Conservation (phyloP, 2,888 invertebrate species). For the Mantis religiosa region DNA sequence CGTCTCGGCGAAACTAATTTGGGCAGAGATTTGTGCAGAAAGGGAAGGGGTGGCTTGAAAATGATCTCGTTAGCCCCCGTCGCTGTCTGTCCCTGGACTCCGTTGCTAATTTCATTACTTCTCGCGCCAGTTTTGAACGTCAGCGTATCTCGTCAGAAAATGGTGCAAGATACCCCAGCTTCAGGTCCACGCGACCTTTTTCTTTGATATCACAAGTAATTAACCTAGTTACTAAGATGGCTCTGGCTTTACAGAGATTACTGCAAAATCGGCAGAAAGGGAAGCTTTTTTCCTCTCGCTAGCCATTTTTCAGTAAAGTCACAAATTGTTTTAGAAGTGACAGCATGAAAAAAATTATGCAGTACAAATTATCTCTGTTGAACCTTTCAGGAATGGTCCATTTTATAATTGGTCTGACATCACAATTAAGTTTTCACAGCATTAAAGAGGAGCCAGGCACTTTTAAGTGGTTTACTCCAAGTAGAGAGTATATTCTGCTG, state of each 20-base stretch:
- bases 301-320: too few species aligned
- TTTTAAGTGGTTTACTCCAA: too few species aligned
- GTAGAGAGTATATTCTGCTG: too few species aligned
- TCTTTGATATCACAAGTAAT: not conserved
- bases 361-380: too few species aligned
- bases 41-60: not conserved
- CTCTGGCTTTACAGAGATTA: not conserved
- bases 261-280: too few species aligned
- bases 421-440: too few species aligned
- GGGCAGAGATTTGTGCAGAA: not conserved
- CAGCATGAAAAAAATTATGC: too few species aligned
- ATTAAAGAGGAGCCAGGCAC: too few species aligned
- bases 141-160: not conserved
- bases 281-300: not conserved
- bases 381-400: too few species aligned
- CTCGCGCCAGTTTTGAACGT: not conserved
- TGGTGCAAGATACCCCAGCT: not conserved
- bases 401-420: too few species aligned
- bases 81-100: not conserved
- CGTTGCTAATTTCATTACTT: not conserved
- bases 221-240: not conserved
- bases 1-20: not conserved
- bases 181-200: not conserved
- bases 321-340: too few species aligned
- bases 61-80: not conserved